phyloP scores from a whole-genome alignment of 2,888 invertebrate species.

The Boloria euphrosyne region DNA sequence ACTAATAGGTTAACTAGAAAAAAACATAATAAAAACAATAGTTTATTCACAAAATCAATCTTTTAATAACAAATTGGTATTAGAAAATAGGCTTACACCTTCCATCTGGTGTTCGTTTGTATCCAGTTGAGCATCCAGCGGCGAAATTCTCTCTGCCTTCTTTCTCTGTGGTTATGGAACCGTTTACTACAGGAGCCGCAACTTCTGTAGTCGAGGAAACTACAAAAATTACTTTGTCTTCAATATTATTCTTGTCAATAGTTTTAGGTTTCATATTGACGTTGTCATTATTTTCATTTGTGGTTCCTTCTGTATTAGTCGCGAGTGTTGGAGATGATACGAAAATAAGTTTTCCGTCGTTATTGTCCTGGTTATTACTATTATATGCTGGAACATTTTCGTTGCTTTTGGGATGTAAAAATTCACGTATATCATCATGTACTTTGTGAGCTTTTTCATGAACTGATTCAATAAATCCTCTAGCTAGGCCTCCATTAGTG shows the following conservation, averaged over 20 bases:
- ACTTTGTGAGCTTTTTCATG: conserved; percentile 47
- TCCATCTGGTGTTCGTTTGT: conserved; percentile 60
- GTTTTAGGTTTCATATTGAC: not conserved
- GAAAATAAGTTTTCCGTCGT: conserved; percentile 8
- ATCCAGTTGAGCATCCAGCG: conserved; percentile 61
- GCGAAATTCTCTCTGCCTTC: conserved; percentile 61
- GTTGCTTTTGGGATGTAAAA: conserved; percentile 41
- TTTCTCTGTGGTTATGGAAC: conserved; percentile 44
- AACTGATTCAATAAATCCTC: conserved; percentile 49
- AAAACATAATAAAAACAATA: not conserved
- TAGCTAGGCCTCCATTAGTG: conserved; percentile 48
- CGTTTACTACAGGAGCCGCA: conserved; percentile 10
- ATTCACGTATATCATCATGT: conserved; percentile 46
- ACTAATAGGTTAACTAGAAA: too few relatives aligned
- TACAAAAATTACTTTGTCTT: conserved; percentile 27
- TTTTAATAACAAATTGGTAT: conserved; percentile 6
- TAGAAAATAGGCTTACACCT: conserved; percentile 60
- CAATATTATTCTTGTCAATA: not conserved
- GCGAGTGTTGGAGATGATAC: not conserved
- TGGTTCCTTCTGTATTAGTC: not conserved
- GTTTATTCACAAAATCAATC: conserved; percentile 1
- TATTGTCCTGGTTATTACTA: not conserved
- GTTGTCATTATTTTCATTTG: not conserved
- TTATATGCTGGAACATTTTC: conserved; percentile 20
- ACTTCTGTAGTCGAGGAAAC: conserved; percentile 24